A percentile compares a stretch with the other conserved stretches of the same genome.
Conservation (phyloP, 2,797 vertebrate genomes). For the Propithecus deckenii region DNA sequence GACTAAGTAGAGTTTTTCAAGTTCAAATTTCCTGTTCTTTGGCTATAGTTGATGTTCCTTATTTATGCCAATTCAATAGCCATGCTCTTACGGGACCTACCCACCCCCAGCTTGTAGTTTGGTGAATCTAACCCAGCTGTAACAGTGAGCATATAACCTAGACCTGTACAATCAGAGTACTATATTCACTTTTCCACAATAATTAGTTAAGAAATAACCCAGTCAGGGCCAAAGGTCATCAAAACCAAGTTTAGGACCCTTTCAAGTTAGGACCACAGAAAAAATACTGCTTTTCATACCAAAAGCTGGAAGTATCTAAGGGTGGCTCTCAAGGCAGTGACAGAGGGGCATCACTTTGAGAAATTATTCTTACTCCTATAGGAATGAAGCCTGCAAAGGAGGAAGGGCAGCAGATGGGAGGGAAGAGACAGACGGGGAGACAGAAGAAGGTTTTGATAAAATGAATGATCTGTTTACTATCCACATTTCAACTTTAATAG, state of each 20-base stretch:
- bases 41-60: not conserved
- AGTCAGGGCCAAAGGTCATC: not conserved
- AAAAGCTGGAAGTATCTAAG: not conserved
- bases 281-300: not conserved
- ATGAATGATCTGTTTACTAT: not conserved
- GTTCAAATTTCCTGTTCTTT: not conserved
- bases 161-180: not conserved
- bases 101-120: not conserved
- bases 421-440: not conserved
- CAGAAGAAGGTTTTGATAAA: not conserved
- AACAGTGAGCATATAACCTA: not conserved
- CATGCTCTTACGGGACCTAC: not conserved
- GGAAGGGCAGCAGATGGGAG: not conserved
- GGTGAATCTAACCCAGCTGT: not conserved
- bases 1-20: not conserved
- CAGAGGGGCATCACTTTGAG: not conserved
- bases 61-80: not conserved
- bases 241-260: not conserved
- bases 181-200: not conserved
- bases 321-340: not conserved
- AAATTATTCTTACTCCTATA: not conserved
- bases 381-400: not conserved
- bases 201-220: not conserved
- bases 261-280: not conserved
- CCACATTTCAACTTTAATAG: not conserved